Conservation (phyloP, 2,113 vertebrate species). For the Callocephalon fimbriatum region DNA sequence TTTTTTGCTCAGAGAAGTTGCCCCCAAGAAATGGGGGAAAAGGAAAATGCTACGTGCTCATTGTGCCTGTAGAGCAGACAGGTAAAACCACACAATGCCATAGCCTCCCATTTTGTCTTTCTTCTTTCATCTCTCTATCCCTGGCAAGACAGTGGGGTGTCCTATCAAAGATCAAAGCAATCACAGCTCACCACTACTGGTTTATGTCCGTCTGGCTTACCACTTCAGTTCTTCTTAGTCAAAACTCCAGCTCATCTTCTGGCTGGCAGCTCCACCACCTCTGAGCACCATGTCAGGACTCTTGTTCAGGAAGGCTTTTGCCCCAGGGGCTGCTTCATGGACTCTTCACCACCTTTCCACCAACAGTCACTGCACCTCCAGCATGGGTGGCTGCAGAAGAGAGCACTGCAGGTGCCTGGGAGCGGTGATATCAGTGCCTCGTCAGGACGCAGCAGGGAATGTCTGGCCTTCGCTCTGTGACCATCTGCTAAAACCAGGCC, state of each 20-base stretch:
- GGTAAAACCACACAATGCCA: background rate
- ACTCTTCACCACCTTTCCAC: background rate
- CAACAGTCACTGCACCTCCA: background rate
- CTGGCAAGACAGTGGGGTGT: background rate
- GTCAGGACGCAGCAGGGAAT: constrained; percentile 41
- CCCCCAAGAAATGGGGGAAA: background rate
- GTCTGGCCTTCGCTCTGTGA: constrained; percentile 22
- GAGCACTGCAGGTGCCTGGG: background rate
- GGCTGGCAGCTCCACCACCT: background rate
- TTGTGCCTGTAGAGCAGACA: background rate
- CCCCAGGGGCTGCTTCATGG: background rate
- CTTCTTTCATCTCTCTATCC: background rate
- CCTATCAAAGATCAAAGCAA: background rate
- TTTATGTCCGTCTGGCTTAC: background rate
- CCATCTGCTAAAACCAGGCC: constrained; percentile 66
- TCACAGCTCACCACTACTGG: background rate
- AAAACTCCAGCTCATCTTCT: background rate
- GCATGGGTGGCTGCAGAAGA: background rate
- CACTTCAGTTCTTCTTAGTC: background rate
- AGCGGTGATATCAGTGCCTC: background rate
- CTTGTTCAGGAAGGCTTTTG: background rate
- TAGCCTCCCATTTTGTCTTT: background rate
- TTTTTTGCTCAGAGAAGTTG: background rate
- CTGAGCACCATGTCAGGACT: background rate
- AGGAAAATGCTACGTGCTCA: background rate